Evolutionary conservation across 2,888 invertebrate genomes (phyloP).

Genomic region (Xanthorhoe designata): DNA sequence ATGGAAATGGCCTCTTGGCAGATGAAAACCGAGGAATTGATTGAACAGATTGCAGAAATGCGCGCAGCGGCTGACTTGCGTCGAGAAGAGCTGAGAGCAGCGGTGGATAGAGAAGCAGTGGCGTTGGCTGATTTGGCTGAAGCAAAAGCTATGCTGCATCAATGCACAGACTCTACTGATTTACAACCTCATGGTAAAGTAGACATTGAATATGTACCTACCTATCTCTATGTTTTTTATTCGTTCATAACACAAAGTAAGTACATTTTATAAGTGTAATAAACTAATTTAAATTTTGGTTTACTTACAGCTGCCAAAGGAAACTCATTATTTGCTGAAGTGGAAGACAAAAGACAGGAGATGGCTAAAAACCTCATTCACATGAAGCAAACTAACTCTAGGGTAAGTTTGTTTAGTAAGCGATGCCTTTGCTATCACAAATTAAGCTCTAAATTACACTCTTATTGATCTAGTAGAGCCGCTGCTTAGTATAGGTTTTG

Average conservation of each 20-base stretch:
- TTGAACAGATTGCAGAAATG: slow-evolving; percentile 67
- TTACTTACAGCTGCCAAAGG: slow-evolving; percentile 85
- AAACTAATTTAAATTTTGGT: neutral
- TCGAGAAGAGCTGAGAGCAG: slow-evolving; percentile 68
- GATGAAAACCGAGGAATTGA: slow-evolving; percentile 68
- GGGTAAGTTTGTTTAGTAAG: slow-evolving; percentile 59
- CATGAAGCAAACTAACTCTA: slow-evolving; percentile 86
- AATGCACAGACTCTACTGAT: slow-evolving; percentile 67
- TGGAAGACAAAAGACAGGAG: slow-evolving; percentile 87
- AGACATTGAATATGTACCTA: neutral
- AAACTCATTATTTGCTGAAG: slow-evolving; percentile 88
- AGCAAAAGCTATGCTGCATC: slow-evolving; percentile 71
- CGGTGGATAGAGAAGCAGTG: slow-evolving; percentile 68
- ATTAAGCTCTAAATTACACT: no score
- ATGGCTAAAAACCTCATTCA: slow-evolving; percentile 85
- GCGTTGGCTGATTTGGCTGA: slow-evolving; percentile 73
- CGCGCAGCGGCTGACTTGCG: slow-evolving; percentile 68
- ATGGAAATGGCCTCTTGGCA: slow-evolving; percentile 68
- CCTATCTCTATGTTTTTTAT: neutral
- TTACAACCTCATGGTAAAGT: slow-evolving; percentile 71
- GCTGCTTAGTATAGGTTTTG: no score
- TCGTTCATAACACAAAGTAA: no score
- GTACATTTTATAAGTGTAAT: neutral
- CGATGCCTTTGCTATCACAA: no score
- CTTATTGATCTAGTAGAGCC: no score